Base-by-base conservation (phyloP, 1,140 invertebrate genomes). In the Drosophila pallidifrons region DNA sequence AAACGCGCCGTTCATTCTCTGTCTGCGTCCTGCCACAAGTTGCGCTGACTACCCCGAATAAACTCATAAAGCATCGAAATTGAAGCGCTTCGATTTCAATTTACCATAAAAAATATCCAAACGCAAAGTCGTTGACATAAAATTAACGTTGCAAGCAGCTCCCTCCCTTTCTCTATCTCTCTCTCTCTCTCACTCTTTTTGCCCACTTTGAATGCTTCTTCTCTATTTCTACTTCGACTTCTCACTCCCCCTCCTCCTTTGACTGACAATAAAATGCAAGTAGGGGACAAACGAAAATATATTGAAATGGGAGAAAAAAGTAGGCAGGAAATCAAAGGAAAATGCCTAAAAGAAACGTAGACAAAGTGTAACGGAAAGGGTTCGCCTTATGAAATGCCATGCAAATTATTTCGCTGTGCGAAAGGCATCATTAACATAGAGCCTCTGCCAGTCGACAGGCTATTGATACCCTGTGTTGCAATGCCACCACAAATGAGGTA, bases 81-180 rank as follows among this genome's bases (percentile, higher is more conserved):
- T 89, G 86, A 89, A 89, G 78, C 86, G 85, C 86, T 90, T 89
- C 81, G 81, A 89, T 89, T 89, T 90, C 86, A 86, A 89, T 89
- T 90, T 90, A 89, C 86, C 85, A 90, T 88, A 88, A 88, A 89
- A 89, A 88, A 77, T 88, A 81, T 75, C 66, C 80, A 70, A 78
- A 88, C 54, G 66, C 78, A 75, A 89, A 89, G 85, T 88, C 86
- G 86, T 85, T 89, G 81, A 89, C 85, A 90, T 89, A 89, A 90
- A 90, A 89, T 89, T 89, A 89, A 67, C 81, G 81, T 87, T 79
- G 76, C 67, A 82, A 65, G 76, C 52, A 49, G 13, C 28, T 20
- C 13, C n/a, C 32, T 3, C 15, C 32, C 38, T 32, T n/a, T 1
- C 28, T 2, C 13, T 20, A 15, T 15, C 13, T 10, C 30, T n/a